Evolutionary conservation across 2,888 invertebrate genomes (phyloP).

Genomic region (Oithona nana): DNA sequence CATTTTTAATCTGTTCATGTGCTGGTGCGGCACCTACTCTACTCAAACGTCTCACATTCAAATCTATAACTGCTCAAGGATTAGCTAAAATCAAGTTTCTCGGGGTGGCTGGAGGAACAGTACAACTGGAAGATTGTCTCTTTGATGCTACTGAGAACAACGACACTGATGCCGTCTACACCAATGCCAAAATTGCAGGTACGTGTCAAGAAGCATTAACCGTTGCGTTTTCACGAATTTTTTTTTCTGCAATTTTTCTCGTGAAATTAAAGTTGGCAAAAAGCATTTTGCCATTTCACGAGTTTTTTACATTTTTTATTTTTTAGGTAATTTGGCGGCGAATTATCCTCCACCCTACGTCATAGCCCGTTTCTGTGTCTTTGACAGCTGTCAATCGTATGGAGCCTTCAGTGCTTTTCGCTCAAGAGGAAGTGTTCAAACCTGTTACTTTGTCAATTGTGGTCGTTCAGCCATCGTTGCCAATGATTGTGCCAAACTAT

Average conservation of each 20-base stretch:
- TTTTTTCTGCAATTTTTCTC: too few species aligned
- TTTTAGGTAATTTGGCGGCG: neutral
- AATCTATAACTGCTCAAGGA: neutral
- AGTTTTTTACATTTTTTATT: neutral
- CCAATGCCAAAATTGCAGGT: neutral
- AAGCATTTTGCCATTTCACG: too few species aligned
- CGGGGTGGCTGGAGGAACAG: neutral
- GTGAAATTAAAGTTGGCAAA: too few species aligned
- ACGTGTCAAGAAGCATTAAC: too few species aligned
- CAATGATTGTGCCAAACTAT: neutral
- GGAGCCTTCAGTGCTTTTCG: neutral
- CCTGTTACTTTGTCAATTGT: neutral
- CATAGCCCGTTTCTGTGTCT: neutral
- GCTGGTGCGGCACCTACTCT: neutral
- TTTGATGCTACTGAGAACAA: neutral
- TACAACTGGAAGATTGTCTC: neutral
- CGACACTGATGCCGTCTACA: neutral
- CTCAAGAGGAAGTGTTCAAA: neutral
- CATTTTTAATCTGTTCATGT: neutral
- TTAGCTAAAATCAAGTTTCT: neutral
- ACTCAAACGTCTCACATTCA: neutral
- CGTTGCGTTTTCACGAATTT: too few species aligned
- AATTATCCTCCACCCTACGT: constrained; percentile 1
- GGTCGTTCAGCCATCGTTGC: neutral
- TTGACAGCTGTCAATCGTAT: neutral